Evolutionary conservation across 2,113 vertebrate species (phyloP).

Genomic region (Pardalotus punctatus): DNA sequence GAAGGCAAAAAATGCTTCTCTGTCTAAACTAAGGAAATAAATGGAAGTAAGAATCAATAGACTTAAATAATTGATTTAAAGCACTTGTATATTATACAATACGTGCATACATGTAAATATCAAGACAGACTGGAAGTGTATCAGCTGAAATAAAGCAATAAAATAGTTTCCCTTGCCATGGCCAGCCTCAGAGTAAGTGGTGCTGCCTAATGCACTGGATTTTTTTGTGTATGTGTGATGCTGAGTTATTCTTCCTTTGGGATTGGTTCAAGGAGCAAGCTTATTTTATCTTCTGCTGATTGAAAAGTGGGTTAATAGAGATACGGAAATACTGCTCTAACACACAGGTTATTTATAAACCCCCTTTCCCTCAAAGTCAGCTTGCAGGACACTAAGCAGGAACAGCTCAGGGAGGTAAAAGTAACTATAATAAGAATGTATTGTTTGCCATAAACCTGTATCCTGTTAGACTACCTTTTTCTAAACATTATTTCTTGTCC

Average conservation of each 20-base stretch:
- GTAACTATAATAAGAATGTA: background rate
- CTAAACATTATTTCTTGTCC: background rate
- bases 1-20: background rate
- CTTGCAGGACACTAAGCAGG: background rate
- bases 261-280: background rate
- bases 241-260: background rate
- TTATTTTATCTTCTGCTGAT: conserved; percentile 19
- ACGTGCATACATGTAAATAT: background rate
- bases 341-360: background rate
- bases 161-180: background rate
- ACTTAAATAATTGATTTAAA: background rate
- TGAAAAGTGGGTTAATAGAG: conserved; percentile 54
- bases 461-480: background rate
- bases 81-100: background rate
- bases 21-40: background rate
- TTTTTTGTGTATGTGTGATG: background rate
- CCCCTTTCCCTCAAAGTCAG: background rate
- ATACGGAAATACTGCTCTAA: background rate
- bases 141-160: background rate
- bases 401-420: background rate
- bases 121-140: background rate
- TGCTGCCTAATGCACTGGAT: background rate
- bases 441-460: background rate
- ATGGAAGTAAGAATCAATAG: background rate
- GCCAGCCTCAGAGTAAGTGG: background rate